A percentile compares a stretch with the other conserved stretches of the same genome.
These are phyloP conservation scores for Eledona agricola DNA, from an alignment of 2,888 invertebrate genomes.

Conservation along the genomic window DNA sequence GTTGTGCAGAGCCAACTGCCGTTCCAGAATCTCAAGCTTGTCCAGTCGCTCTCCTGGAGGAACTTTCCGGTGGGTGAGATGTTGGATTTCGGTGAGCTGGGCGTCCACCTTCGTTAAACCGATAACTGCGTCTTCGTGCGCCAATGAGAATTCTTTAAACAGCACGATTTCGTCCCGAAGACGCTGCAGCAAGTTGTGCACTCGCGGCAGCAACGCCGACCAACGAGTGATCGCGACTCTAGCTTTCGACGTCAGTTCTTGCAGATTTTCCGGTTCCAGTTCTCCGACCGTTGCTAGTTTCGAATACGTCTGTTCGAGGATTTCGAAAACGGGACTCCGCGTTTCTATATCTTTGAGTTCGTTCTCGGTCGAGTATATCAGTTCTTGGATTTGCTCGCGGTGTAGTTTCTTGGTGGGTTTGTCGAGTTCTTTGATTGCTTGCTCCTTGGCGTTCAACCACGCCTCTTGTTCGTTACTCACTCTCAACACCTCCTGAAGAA, in stretches of 20 bases:
- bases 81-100: constrained; percentile 74
- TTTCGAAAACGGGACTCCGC: constrained; percentile 67
- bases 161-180: constrained; percentile 68
- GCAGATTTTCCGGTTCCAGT: constrained; percentile 74
- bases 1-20: constrained; percentile 66
- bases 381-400: constrained; percentile 69
- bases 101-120: constrained; percentile 77
- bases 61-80: constrained; percentile 65
- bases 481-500: constrained; percentile 68
- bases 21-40: constrained; percentile 66
- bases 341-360: constrained; percentile 68
- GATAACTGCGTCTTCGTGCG: constrained; percentile 76
- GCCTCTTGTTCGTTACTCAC: constrained; percentile 68
- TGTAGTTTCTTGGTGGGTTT: constrained; percentile 66
- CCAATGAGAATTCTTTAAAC: constrained; percentile 74
- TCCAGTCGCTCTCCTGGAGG: constrained; percentile 60
- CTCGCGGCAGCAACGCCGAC: constrained; percentile 70
- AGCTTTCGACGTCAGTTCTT: constrained; percentile 69
- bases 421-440: constrained; percentile 69
- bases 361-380: constrained; percentile 67
- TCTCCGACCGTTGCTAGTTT: constrained; percentile 73
- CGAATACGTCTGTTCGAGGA: constrained; percentile 75
- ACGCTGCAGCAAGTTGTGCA: constrained; percentile 68
- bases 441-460: constrained; percentile 72
- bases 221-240: constrained; percentile 71